Evolutionary conservation across 2,797 vertebrate genomes (phyloP).

Genomic region (Neomorphus geoffroyi): DNA sequence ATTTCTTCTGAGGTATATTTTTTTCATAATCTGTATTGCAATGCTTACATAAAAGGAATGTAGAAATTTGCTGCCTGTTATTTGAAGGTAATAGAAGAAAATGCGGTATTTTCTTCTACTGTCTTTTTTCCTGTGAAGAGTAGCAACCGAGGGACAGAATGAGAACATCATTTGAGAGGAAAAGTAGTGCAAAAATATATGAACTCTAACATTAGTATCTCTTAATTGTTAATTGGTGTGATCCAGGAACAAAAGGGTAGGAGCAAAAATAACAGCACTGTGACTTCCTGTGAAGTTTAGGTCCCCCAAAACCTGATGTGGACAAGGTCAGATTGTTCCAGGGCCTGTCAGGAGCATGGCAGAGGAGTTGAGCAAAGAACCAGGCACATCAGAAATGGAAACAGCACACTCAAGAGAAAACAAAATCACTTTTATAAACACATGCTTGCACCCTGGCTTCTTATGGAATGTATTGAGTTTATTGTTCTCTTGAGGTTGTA

Average conservation of each 20-base stretch:
- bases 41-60: neutral
- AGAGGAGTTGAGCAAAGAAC: neutral
- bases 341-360: rapidly evolving
- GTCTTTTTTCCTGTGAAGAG: neutral
- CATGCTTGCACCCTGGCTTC: neutral
- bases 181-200: neutral
- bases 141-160: neutral
- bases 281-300: neutral
- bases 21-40: neutral
- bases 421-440: neutral
- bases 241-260: neutral
- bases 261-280: neutral
- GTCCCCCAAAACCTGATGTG: neutral
- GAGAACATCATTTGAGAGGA: neutral
- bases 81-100: neutral
- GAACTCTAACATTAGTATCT: neutral
- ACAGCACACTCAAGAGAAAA: neutral
- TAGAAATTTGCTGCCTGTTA: neutral
- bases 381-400: neutral
- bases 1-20: neutral
- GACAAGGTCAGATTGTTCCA: neutral
- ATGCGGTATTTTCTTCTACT: neutral
- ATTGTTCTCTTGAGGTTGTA: neutral
- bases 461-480: neutral
- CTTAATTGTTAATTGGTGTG: neutral